Evolutionary conservation across 1,140 invertebrate species (phyloP), one percentile per base, ranked within the genome.

Genomic region (Campoletis sonorensis): DNA sequence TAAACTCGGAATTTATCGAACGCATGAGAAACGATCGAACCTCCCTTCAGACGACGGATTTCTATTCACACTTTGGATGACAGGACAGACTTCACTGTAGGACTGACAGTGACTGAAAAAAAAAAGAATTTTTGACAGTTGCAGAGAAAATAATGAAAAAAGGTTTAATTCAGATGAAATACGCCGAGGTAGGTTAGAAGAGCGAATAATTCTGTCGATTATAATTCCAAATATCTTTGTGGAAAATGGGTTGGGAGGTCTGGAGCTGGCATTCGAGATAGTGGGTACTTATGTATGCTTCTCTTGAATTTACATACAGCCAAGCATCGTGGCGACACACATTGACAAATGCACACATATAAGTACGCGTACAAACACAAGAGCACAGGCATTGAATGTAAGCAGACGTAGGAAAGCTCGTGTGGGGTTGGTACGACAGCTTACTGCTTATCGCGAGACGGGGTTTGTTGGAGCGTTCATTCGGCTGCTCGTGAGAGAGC

Each of bases 391-490:
- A 13, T 10, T 1, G 8, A 3, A 45, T 13, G 8, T 45, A 13
- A 1, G 11, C 13, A 45, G 40, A 45, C 51, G 51, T n/a, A 54
- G 18, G 18, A 54, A 54, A 18, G 10, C 37, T 49, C 40, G 40
- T 49, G n/a, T 26, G 16, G 49, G 37, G 23, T 49, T 18, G 11
- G 72, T 75, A 26, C 75, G 80, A 79, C n/a, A 79, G 81, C 81
- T 82, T 79, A 82, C 79, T 82, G 81, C 81, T 82, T 82, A 82
- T 82, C 81, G 68, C 51, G 16, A 18, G 58, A 58, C 45, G 11
- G 72, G 40, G 45, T 30, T 75, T 54, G 37, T 49, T 26, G 21
- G 10, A 45, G 71, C 40, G 13, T 49, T 49, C 72, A 23, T 72
- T 72, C 21, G 3, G 33, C 13, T 54, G 4, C 23, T 23, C 72